Evolutionary conservation across 2,113 vertebrate species (phyloP).

Genomic region (Naja naja): DNA sequence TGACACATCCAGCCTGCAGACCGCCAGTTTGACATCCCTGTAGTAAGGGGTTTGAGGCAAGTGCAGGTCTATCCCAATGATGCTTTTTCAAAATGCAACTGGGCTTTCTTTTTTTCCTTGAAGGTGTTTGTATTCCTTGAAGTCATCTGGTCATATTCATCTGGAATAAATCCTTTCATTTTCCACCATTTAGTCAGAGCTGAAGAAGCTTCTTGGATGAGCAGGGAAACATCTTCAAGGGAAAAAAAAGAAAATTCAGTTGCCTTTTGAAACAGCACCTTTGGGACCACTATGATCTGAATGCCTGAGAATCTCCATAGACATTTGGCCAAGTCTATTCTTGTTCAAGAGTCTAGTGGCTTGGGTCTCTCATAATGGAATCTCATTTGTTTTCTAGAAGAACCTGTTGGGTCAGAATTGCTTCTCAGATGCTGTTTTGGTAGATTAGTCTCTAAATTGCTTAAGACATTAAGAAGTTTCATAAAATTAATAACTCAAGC

Average conservation of each 20-base stretch:
- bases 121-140: neutral
- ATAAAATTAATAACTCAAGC: neutral
- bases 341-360: neutral
- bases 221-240: neutral
- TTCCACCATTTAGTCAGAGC: neutral
- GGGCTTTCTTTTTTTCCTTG: too few relatives aligned
- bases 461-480: neutral
- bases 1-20: too few relatives aligned
- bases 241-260: neutral
- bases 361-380: neutral
- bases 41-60: neutral
- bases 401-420: neutral
- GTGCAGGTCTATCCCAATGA: neutral
- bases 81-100: neutral
- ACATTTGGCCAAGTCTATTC: neutral
- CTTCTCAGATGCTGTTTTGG: neutral
- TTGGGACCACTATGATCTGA: neutral
- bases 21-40: too few relatives aligned
- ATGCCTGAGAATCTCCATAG: neutral
- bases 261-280: neutral
- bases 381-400: neutral
- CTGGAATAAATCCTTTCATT: neutral
- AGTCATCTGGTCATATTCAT: neutral
- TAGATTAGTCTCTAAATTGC: neutral
- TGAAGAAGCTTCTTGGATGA: neutral